Percentiles rank a stretch among this genome's conserved stretches.
Evolutionary conservation across 2,888 invertebrate genomes (phyloP).

Genomic region (Elysia crispata): DNA sequence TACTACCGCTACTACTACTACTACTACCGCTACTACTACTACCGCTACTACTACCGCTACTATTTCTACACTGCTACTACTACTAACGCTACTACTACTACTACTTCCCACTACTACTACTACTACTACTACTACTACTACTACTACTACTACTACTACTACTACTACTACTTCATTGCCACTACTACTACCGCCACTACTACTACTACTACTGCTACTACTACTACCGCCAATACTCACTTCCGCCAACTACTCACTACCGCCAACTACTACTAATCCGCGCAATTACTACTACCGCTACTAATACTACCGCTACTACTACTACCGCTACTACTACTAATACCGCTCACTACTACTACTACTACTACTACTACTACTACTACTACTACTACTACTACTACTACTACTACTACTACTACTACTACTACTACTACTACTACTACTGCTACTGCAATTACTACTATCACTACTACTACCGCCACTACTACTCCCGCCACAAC

Average conservation of each 20-base stretch:
- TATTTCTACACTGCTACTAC: no score
- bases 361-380: slow-evolving; percentile 38
- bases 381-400: slow-evolving; percentile 39
- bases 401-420: slow-evolving; percentile 38
- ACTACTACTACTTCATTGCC: slow-evolving; percentile 33
- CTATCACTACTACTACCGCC: slow-evolving; percentile 33
- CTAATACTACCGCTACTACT: no score
- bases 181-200: slow-evolving; percentile 32
- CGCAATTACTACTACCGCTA: no score
- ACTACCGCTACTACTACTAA: no score
- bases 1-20: not conserved
- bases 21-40: not conserved
- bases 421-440: slow-evolving; percentile 37
- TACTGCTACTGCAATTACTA: slow-evolving; percentile 23
- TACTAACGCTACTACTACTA: no score
- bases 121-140: slow-evolving; percentile 38
- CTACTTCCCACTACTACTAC: slow-evolving; percentile 20
- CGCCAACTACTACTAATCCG: slow-evolving; percentile 3
- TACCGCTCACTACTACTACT: slow-evolving; percentile 12
- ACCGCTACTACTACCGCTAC: not conserved
- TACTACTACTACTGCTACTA: slow-evolving; percentile 29
- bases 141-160: slow-evolving; percentile 40
- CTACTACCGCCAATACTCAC: slow-evolving; percentile 34
- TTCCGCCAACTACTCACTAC: slow-evolving; percentile 19
- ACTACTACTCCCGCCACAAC: slow-evolving; percentile 39